Conservation (phyloP, 2,113 vertebrate genomes). For the Actenoides lindsayi region DNA sequence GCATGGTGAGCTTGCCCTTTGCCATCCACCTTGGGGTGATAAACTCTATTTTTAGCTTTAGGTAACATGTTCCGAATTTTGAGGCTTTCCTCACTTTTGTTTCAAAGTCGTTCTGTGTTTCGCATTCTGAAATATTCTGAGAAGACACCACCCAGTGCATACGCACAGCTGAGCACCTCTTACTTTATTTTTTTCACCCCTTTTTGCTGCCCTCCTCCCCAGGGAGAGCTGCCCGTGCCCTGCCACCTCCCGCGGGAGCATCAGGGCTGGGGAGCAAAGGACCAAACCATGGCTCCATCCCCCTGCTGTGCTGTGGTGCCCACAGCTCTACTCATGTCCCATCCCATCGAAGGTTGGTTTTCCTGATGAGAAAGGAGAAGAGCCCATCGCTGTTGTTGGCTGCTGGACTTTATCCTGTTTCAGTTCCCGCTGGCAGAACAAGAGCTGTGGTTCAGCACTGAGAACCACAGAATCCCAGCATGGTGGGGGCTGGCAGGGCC, state of each 20-base stretch:
- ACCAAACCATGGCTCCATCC: fast-evolving
- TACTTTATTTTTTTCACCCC: fast-evolving
- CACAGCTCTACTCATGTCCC: fast-evolving
- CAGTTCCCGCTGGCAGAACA: background rate
- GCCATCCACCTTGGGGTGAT: background rate
- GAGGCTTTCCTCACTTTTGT: background rate
- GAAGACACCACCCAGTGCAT: fast-evolving
- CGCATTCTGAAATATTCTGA: background rate
- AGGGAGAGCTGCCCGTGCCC: background rate
- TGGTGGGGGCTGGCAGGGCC: background rate
- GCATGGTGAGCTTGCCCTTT: fast-evolving
- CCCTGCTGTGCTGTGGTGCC: fast-evolving
- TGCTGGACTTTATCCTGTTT: background rate
- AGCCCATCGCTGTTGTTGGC: fast-evolving
- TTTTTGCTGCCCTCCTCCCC: background rate
- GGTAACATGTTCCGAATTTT: fast-evolving
- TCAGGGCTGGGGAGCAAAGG: fast-evolving
- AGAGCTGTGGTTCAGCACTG: background rate
- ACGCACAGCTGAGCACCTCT: background rate
- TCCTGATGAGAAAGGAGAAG: background rate
- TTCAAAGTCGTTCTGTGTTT: background rate
- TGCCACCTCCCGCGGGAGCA: background rate
- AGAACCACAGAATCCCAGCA: background rate
- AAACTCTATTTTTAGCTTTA: background rate
- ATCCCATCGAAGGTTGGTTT: fast-evolving